Evolutionary conservation across 2,113 vertebrate species (phyloP), one percentile per base, ranked within the genome.

Genomic region (Dryoscopus gambensis): DNA sequence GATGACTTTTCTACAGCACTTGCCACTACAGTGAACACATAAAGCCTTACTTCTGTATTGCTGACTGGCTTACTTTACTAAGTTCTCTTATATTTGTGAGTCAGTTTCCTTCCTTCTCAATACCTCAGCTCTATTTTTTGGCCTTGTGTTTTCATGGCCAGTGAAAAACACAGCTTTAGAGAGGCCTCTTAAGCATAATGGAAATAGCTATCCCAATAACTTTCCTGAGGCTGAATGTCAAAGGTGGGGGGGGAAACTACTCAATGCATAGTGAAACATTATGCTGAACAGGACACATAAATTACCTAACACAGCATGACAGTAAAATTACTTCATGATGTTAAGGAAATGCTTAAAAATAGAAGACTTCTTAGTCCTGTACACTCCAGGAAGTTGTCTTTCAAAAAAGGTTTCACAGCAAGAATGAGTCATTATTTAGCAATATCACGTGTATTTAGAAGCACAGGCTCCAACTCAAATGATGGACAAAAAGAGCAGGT

Each of bases 301-400:
- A 74, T 93, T 77, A 85, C 28, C 30, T 69, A 93, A 73, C 25
- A 52, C 42, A 94, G 89, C 20, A 40, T 13, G 39, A 65, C 4
- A 1, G 68, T 25, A 20, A 70, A 63, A 88, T 84, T 81, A 78
- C 70, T 89, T 75, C 22, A 74, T 55, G 42, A 86, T 87, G 88
- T 93, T 89, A 86, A 63, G 77, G 87, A 95, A 96, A 91, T 4
- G 6, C 82, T 82, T 91, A 64, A 89, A 95, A 97, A 94, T 84
- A 96, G 87, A 79, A 49, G 39, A 60, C 0, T 80, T 78, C 17
- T 3, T 57, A 85, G 35, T 63, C 42, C 39, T 77, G 10, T 60
- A 55, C 50, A 77, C 50, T 77, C 55, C 79, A 94, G 94, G 82
- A 95, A 96, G 67, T 7, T 69, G 55, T 15, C 57, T 65, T 74